Evolutionary conservation across 2,888 invertebrate species (phyloP).

Genomic region (Drosophila mimica): DNA sequence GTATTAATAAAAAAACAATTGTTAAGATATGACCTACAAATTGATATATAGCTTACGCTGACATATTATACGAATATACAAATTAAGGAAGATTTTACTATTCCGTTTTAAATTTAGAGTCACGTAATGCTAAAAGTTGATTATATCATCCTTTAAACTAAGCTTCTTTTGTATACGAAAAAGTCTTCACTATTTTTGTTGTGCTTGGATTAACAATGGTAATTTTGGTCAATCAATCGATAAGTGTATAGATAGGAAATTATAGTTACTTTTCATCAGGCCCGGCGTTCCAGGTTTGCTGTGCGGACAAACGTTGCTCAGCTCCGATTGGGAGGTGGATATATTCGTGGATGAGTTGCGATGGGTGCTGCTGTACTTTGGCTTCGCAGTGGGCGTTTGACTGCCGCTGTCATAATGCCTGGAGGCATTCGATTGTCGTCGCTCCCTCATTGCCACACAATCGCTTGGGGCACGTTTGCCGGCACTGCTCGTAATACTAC

Average conservation of each 20-base stretch:
- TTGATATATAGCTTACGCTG: no score
- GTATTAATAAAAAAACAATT: no score
- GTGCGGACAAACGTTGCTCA: slow-evolving; percentile 84
- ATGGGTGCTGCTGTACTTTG: slow-evolving; percentile 82
- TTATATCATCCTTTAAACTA: no score
- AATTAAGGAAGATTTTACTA: neutral
- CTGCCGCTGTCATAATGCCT: slow-evolving; percentile 82
- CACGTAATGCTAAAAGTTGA: no score
- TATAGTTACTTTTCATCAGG: slow-evolving; percentile 75
- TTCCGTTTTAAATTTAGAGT: no score
- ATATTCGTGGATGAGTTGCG: slow-evolving; percentile 83
- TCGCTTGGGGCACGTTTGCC: slow-evolving; percentile 80
- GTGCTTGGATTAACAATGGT: neutral
- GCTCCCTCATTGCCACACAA: slow-evolving; percentile 73
- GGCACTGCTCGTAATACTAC: slow-evolving; percentile 71
- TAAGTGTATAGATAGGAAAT: neutral
- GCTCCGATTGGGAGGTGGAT: slow-evolving; percentile 84
- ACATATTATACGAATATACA: neutral
- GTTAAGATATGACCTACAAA: no score
- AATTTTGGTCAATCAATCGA: neutral
- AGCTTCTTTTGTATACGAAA: neutral
- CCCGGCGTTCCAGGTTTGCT: slow-evolving; percentile 81
- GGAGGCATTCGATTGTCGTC: slow-evolving; percentile 81
- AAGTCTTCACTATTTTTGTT: neutral
- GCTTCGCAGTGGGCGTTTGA: slow-evolving; percentile 81